Percentiles rank a stretch among this genome's conserved stretches.
Conservation (phyloP, 2,113 vertebrate genomes). For the Tragulus kanchil region DNA sequence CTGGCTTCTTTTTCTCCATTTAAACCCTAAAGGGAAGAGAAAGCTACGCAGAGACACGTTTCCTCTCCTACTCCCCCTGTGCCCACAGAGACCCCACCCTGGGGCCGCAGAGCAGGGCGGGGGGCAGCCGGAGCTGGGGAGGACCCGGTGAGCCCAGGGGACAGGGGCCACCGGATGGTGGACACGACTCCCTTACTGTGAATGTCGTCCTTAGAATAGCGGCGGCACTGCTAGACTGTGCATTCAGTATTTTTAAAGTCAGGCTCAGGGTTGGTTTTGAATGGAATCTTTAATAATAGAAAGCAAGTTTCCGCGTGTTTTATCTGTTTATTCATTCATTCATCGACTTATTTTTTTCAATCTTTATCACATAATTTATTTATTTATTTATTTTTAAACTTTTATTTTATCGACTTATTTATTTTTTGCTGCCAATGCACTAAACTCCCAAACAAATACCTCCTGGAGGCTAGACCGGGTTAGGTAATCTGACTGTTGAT, state of each 20-base stretch:
- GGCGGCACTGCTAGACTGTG: neutral
- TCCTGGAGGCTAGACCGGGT: neutral
- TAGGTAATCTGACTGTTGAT: neutral
- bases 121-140: neutral
- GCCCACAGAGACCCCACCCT: neutral
- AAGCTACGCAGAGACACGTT: constrained; percentile 21
- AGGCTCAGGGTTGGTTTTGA: neutral
- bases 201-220: neutral
- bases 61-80: constrained; percentile 37
- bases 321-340: neutral
- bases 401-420: no score
- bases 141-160: neutral
- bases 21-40: constrained; percentile 46
- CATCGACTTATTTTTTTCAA: no score
- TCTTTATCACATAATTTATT: no score
- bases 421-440: neutral
- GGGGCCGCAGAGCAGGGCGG: neutral
- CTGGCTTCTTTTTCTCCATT: constrained; percentile 49
- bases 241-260: neutral
- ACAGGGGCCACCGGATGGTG: neutral
- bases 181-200: neutral
- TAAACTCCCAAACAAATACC: neutral
- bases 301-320: neutral
- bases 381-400: no score
- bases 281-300: constrained; percentile 39